Evolutionary conservation across 2,888 invertebrate species (phyloP).

Genomic region (Nesidiocoris tenuis): DNA sequence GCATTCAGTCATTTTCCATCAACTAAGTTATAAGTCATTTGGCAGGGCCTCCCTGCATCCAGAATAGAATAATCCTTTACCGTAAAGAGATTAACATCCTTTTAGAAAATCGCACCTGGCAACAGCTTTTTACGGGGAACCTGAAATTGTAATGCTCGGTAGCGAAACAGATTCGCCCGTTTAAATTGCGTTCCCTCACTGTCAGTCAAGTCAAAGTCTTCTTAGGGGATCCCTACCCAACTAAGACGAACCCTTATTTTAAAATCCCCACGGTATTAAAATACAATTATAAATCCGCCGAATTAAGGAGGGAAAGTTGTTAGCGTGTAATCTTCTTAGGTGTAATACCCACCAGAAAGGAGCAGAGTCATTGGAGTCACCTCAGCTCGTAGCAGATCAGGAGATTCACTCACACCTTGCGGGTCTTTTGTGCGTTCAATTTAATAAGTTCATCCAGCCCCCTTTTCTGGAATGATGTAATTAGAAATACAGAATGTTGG

Average conservation of each 20-base stretch:
- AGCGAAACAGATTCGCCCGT: neutral
- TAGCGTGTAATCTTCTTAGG: constrained; percentile 42
- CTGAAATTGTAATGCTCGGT: neutral
- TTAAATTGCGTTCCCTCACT: neutral
- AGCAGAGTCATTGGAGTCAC: too few relatives aligned
- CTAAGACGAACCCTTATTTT: constrained; percentile 12
- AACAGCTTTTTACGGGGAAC: neutral
- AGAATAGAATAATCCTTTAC: too few relatives aligned
- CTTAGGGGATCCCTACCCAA: neutral
- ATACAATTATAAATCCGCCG: constrained; percentile 45
- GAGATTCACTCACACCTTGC: neutral
- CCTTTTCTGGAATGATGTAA: too few relatives aligned
- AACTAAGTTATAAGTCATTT: too few relatives aligned
- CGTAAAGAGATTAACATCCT: neutral
- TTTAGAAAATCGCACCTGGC: neutral
- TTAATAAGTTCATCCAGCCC: neutral
- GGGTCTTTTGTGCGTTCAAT: neutral
- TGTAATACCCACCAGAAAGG: constrained; percentile 42
- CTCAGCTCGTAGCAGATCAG: neutral
- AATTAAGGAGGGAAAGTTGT: constrained; percentile 40
- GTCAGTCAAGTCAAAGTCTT: neutral
- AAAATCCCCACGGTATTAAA: constrained; percentile 43
- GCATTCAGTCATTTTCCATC: too few relatives aligned
- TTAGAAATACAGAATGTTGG: too few relatives aligned
- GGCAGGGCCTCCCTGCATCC: too few relatives aligned